phyloP scores from a whole-genome alignment of 1,140 invertebrate species.

The Conus ventricosus region DNA sequence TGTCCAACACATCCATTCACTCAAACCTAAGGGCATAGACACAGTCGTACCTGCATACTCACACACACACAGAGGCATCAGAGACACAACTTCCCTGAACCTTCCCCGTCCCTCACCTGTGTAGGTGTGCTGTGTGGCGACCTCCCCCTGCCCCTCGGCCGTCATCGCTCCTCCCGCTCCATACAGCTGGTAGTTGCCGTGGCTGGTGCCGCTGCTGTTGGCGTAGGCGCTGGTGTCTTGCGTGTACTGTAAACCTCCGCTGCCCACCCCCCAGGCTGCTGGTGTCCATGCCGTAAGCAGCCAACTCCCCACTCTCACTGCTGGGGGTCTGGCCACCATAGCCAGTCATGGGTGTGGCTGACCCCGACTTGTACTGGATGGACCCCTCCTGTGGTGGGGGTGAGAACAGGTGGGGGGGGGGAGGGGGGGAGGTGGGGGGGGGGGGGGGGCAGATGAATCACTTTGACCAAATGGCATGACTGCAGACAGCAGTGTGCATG shows the following conservation, averaged over 20 bases:
- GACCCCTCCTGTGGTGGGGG: conserved; percentile 65
- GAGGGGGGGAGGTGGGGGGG: too few species aligned
- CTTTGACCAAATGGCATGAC: too few species aligned
- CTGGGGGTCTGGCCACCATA: conserved; percentile 59
- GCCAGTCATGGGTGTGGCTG: conserved; percentile 60
- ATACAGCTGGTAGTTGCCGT: conserved; percentile 32
- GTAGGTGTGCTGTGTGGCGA: not conserved
- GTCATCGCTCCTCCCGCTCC: not conserved
- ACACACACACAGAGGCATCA: too few species aligned
- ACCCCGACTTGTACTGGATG: conserved; percentile 68
- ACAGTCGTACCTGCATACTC: too few species aligned
- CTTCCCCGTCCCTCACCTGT: not conserved
- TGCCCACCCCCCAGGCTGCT: not conserved
- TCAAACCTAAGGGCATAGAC: too few species aligned
- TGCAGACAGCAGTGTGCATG: too few species aligned
- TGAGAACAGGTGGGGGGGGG: too few species aligned
- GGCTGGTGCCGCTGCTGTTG: conserved; percentile 7
- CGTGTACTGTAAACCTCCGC: not conserved
- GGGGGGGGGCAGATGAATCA: too few species aligned
- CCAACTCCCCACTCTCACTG: conserved; percentile 70
- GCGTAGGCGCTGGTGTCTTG: conserved; percentile 25
- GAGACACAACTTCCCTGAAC: too few species aligned
- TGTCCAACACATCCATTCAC: too few species aligned
- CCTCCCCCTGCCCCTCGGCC: conserved; percentile 1
- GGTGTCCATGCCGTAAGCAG: conserved; percentile 44